Evolutionary conservation across 2,113 vertebrate genomes (phyloP), one percentile per base, ranked within the genome.

Genomic region (Scopus umbretta): DNA sequence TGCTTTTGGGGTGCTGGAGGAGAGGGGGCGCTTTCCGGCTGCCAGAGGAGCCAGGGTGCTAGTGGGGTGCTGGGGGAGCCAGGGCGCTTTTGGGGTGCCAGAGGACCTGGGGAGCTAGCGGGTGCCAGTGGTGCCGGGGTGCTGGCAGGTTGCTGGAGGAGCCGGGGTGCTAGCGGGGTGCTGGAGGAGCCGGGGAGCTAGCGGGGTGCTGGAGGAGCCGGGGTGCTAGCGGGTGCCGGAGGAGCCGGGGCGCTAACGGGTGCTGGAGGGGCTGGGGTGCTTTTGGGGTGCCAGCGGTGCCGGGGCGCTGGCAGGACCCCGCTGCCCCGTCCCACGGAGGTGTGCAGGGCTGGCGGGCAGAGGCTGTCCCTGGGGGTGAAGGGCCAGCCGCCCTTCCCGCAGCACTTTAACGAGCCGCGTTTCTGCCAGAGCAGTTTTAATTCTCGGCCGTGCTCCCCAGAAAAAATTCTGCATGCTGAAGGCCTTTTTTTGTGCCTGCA

Each of bases 121-220:
- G 29, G 10, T 7, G 26, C 29, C n/a, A n/a, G n/a, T n/a, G n/a
- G n/a, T 27, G 30, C 36, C 0, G 0, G 13, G 10, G 11, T 17
- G 6, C 47, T 23, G 10, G 18, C 2, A 2, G 13, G 45, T 36
- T 42, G 26, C 26, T 2, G 9, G 42, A 10, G 0, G 23, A 30
- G 13, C 11, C 1, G 2, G 19, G 25, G 30, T 65, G 32, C 45
- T 29, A 9, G 20, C 2, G 6, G 16, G 53, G 42, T 40, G 30
- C 25, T 2, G 13, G 32, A 10, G 0, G 20, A 34, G 15, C 27
- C 1, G 3, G 22, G 15, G 26, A 21, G 50, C 21, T 32, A 17
- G 23, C 2, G 19, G 50, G 7, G 27, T 6, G 27, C 36, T 1
- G 5, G 36, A 23, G 42, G 19, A 22, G 29, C 20, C 12, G 3